Conservation (phyloP, 2,113 vertebrate genomes). For the Erpornis zantholeuca region DNA sequence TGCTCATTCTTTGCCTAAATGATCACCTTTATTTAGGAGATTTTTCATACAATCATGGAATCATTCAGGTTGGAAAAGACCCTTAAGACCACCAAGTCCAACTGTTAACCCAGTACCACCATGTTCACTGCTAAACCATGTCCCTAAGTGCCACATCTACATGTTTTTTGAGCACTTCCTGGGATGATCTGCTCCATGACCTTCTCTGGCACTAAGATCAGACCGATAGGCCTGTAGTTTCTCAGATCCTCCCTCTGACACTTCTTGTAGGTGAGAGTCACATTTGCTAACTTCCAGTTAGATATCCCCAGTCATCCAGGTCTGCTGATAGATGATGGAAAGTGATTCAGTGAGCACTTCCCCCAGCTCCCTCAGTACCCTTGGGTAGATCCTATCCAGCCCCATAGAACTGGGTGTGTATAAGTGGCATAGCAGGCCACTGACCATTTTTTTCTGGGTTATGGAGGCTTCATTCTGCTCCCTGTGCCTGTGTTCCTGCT, state of each 20-base stretch:
- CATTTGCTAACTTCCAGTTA: background rate
- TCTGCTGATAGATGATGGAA: background rate
- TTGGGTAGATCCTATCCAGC: background rate
- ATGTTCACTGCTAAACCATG: background rate
- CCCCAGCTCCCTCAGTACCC: background rate
- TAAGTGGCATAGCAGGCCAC: background rate
- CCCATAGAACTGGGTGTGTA: background rate
- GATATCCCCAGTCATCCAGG: background rate
- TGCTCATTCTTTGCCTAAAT: background rate
- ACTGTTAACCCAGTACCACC: background rate
- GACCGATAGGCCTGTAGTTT: background rate
- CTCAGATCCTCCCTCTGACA: background rate
- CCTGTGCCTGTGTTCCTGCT: background rate
- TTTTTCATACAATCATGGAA: background rate
- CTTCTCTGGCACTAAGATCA: background rate
- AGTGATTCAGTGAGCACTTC: background rate
- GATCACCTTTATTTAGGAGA: background rate
- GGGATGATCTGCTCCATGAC: background rate
- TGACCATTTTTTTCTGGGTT: background rate
- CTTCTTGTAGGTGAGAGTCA: background rate
- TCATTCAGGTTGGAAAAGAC: background rate
- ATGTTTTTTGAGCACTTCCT: background rate
- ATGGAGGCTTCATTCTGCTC: background rate
- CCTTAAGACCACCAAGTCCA: background rate
- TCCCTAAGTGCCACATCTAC: background rate